phyloP scores from a whole-genome alignment of 1,140 invertebrate genomes.

The Ericerus pela region DNA sequence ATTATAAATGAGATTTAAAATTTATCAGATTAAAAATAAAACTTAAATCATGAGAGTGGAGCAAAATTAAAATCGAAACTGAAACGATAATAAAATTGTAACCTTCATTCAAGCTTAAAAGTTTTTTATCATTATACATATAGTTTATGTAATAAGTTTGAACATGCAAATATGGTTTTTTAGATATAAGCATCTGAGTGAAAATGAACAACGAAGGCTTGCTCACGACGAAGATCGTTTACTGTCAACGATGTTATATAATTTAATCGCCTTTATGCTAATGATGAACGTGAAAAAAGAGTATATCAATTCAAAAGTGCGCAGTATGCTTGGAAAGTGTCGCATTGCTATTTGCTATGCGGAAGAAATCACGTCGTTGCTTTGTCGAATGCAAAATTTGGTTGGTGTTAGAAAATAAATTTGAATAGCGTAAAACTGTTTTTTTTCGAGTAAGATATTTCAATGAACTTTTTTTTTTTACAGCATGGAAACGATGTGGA shows the following conservation, averaged over 20 bases:
- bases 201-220: conserved; percentile 83
- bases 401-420: conserved; percentile 53
- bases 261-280: conserved; percentile 89
- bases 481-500: conserved; percentile 93
- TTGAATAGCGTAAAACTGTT: neutral
- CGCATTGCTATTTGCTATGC: conserved; percentile 96
- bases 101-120: too few relatives aligned
- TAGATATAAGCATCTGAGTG: conserved; percentile 80
- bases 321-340: conserved; percentile 87
- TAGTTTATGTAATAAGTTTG: too few relatives aligned
- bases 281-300: conserved; percentile 80
- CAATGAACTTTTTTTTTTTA: conserved; percentile 21
- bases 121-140: too few relatives aligned
- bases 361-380: conserved; percentile 88
- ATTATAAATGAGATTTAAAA: too few relatives aligned
- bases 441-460: neutral
- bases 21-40: too few relatives aligned
- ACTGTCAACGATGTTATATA: conserved; percentile 88
- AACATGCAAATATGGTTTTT: too few relatives aligned
- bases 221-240: conserved; percentile 97
- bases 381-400: conserved; percentile 88
- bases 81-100: too few relatives aligned
- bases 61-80: too few relatives aligned
- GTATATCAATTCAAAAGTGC: conserved; percentile 80
- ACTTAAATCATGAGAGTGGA: too few relatives aligned